phyloP scores from a whole-genome alignment of 2,888 invertebrate genomes.

The Netelia inedita region DNA sequence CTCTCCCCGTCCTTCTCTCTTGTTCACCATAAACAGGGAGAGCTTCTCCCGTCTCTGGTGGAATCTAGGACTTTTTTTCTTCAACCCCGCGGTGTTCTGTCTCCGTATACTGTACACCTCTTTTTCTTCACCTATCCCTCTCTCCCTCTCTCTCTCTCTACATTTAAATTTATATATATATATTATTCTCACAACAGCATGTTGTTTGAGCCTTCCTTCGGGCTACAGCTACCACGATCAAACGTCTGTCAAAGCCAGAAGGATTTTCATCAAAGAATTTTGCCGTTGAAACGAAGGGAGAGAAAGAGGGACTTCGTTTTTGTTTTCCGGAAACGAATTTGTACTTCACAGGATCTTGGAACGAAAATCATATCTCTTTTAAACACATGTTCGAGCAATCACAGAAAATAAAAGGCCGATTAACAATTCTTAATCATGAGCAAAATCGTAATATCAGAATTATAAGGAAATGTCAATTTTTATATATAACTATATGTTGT shows the following conservation, averaged over 20 bases:
- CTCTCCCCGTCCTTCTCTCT: slow-evolving; percentile 1
- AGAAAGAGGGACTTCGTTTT: neutral
- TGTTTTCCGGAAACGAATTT: neutral
- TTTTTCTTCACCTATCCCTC: slow-evolving; percentile 42
- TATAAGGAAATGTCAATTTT: too few relatives aligned
- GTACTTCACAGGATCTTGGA: too few relatives aligned
- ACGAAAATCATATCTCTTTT: too few relatives aligned
- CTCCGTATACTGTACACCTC: slow-evolving; percentile 41
- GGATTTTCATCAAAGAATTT: slow-evolving; percentile 49
- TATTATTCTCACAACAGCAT: slow-evolving; percentile 27
- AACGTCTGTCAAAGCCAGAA: slow-evolving; percentile 64
- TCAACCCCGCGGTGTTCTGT: slow-evolving; percentile 33
- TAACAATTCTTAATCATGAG: too few relatives aligned
- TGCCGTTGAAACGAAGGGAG: neutral
- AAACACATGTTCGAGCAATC: too few relatives aligned
- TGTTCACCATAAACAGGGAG: slow-evolving; percentile 16
- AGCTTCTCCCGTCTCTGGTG: slow-evolving; percentile 24
- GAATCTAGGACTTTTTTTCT: slow-evolving; percentile 62
- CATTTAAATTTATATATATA: neutral
- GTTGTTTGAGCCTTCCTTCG: slow-evolving; percentile 33
- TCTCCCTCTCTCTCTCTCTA: neutral
- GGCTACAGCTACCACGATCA: slow-evolving; percentile 57
- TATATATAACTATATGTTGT: neutral
- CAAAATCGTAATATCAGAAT: too few relatives aligned
- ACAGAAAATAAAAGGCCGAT: too few relatives aligned